Percentiles rank a stretch among this genome's conserved stretches.
Evolutionary conservation across 2,888 invertebrate species (phyloP).

Genomic region (Drosophila colorata): DNA sequence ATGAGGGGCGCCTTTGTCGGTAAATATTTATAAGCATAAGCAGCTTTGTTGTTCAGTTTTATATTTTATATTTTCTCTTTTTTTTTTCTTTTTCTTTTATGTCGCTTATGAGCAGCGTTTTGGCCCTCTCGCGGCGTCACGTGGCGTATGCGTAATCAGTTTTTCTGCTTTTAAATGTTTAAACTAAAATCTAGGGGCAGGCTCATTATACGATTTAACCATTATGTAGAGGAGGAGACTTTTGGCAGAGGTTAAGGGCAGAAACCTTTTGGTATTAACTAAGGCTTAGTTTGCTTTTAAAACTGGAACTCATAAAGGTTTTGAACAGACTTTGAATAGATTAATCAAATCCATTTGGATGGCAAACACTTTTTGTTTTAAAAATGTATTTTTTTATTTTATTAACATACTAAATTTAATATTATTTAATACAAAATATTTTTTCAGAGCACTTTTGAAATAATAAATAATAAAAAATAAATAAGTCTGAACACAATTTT

Average conservation of each 20-base stretch:
- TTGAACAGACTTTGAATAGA: too few species aligned
- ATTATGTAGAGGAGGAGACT: not conserved
- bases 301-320: too few species aligned
- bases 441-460: too few species aligned
- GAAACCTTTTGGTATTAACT: not conserved
- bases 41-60: slow-evolving; percentile 41
- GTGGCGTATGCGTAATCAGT: slow-evolving; percentile 53
- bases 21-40: slow-evolving; percentile 55
- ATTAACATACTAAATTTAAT: too few species aligned
- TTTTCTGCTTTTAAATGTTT: slow-evolving; percentile 9
- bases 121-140: slow-evolving; percentile 3
- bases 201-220: not conserved
- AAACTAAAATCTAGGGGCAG: not conserved
- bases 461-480: too few species aligned
- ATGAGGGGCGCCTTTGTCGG: slow-evolving; percentile 27
- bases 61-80: slow-evolving; percentile 16
- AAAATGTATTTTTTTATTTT: too few species aligned
- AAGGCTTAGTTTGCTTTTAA: too few species aligned
- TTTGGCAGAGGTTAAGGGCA: too few species aligned
- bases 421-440: too few species aligned
- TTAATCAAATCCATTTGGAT: too few species aligned
- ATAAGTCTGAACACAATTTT: too few species aligned
- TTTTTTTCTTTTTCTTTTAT: not conserved
- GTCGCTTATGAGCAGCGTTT: slow-evolving; percentile 7
- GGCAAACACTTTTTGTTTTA: too few species aligned